Conservation (phyloP, 2,797 vertebrate species). For the Platalea minor region DNA sequence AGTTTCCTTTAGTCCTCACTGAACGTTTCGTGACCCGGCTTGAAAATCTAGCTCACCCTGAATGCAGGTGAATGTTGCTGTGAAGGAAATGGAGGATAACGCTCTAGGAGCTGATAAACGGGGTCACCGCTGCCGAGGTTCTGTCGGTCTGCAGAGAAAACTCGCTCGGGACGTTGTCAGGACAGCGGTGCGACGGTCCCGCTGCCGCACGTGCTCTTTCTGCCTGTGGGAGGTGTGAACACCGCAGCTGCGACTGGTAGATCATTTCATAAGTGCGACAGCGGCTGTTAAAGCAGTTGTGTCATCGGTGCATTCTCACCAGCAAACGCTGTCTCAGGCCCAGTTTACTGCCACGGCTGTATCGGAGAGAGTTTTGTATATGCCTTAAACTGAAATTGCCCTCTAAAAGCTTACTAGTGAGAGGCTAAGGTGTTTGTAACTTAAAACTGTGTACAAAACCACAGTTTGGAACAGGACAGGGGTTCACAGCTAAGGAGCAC, state of each 20-base stretch:
- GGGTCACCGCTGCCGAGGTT: not conserved
- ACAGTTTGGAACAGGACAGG: not conserved
- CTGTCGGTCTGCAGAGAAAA: not conserved
- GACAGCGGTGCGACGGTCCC: accelerated
- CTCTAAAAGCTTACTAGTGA: not conserved
- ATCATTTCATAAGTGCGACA: too few species aligned
- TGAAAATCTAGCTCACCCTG: not conserved
- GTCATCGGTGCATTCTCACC: not conserved
- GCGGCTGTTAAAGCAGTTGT: too few species aligned
- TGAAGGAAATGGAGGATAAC: not conserved
- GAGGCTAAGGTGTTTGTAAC: not conserved
- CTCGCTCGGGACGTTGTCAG: accelerated
- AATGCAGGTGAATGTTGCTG: accelerated
- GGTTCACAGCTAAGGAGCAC: accelerated
- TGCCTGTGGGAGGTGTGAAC: not conserved
- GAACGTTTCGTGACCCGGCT: accelerated
- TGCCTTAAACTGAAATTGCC: not conserved
- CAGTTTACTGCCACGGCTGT: not conserved
- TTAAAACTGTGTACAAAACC: not conserved
- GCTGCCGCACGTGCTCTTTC: accelerated
- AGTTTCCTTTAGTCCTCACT: not conserved
- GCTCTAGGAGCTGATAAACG: not conserved
- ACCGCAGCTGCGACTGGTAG: too few species aligned
- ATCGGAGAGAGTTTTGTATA: not conserved
- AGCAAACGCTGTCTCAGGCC: not conserved